These are phyloP conservation scores for Babyrousa celebensis DNA, from an alignment of 2,797 vertebrate species.

Conservation along the genomic window DNA sequence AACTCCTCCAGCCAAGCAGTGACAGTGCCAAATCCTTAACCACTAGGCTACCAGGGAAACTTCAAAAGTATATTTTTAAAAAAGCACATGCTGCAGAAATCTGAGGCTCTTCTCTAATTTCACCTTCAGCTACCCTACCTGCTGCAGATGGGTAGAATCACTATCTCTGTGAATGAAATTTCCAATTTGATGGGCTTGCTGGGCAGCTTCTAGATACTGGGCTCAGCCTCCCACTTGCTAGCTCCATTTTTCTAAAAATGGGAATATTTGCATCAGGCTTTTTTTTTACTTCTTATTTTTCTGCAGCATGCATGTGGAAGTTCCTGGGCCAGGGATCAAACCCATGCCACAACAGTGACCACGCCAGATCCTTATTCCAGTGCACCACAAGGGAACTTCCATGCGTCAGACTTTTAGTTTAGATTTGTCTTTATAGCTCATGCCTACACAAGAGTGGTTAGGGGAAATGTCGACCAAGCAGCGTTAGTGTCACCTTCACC, in stretches of 20 bases:
- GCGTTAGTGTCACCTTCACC: background rate
- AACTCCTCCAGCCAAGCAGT: too few species aligned
- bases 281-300: too few species aligned
- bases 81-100: background rate
- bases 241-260: background rate
- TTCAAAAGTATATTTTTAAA: background rate
- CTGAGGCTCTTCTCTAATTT: background rate
- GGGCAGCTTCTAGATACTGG: background rate
- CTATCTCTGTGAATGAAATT: background rate
- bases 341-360: too few species aligned
- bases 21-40: too few species aligned
- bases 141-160: background rate
- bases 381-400: background rate
- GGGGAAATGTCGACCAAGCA: background rate
- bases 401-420: background rate
- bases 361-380: too few species aligned
- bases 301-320: too few species aligned
- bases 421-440: slow-evolving; percentile 5
- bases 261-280: background rate
- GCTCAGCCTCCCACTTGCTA: background rate
- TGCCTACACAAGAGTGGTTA: background rate
- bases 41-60: too few species aligned
- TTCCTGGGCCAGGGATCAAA: too few species aligned
- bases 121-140: background rate
- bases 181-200: background rate